Percentiles rank a stretch among this genome's conserved stretches.
phyloP scores from a whole-genome alignment of 2,888 invertebrate species.

The Drosophila tanythrix region DNA sequence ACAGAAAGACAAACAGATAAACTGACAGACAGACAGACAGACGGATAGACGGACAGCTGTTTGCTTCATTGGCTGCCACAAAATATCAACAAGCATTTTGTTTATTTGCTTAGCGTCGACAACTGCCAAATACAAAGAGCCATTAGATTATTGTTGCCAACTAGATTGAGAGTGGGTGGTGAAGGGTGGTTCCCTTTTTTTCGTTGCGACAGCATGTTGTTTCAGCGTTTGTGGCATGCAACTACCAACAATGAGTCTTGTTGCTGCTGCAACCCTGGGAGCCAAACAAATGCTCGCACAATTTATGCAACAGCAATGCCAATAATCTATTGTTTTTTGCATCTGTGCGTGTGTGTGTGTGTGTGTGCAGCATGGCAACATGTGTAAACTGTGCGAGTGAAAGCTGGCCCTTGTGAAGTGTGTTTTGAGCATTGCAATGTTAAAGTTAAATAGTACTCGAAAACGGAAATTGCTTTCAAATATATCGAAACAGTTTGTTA shows the following conservation, averaged over 20 bases:
- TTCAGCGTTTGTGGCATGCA: conserved; percentile 81
- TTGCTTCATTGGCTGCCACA: conserved; percentile 82
- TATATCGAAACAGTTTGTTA: conserved; percentile 42
- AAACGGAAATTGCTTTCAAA: conserved; percentile 28
- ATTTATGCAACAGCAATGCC: conserved; percentile 76
- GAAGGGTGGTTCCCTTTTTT: conserved; percentile 39
- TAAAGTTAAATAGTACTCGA: conserved; percentile 30
- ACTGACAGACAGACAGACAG: not conserved
- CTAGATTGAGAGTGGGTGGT: not conserved
- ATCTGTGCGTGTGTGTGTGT: conserved; percentile 14
- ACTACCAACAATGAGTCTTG: conserved; percentile 52
- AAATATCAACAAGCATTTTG: conserved; percentile 81
- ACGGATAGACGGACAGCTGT: conserved; percentile 57
- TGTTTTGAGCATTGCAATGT: conserved; percentile 24
- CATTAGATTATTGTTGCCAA: conserved; percentile 60
- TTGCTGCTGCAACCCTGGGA: conserved; percentile 33
- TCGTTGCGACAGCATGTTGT: conserved; percentile 72
- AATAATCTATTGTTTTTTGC: conserved; percentile 67
- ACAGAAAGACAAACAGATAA: conserved; percentile 16
- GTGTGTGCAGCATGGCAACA: conserved; percentile 29
- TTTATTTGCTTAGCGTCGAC: conserved; percentile 75
- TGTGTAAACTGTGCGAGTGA: conserved; percentile 54
- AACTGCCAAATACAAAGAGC: conserved; percentile 66
- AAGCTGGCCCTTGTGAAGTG: conserved; percentile 41
- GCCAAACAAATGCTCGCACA: conserved; percentile 54